phyloP scores from a whole-genome alignment of 1,140 invertebrate species.

The Tenebrio molitor region DNA sequence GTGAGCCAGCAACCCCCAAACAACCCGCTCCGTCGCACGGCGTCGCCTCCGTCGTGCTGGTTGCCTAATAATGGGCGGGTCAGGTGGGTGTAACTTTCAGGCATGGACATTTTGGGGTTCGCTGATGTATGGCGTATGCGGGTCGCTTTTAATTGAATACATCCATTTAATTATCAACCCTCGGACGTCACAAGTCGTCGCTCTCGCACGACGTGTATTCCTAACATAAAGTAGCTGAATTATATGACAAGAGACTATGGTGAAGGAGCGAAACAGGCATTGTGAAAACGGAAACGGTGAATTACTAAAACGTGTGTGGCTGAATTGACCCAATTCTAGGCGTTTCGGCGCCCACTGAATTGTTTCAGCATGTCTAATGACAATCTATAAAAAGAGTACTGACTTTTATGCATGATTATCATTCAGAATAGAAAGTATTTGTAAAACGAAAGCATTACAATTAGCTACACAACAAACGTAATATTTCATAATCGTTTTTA shows the following conservation, averaged over 20 bases:
- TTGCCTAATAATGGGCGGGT: slow-evolving; percentile 18
- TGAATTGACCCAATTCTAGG: slow-evolving; percentile 43
- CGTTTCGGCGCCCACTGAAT: slow-evolving; percentile 42
- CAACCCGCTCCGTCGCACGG: neutral
- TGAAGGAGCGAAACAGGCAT: slow-evolving; percentile 21
- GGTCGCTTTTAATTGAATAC: slow-evolving; percentile 39
- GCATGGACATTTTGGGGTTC: neutral
- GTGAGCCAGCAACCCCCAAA: slow-evolving; percentile 17
- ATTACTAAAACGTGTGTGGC: slow-evolving; percentile 45
- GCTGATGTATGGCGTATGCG: slow-evolving; percentile 9
- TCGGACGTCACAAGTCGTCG: slow-evolving; percentile 39
- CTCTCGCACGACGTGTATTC: neutral
- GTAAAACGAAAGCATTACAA: slow-evolving; percentile 24
- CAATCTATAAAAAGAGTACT: slow-evolving; percentile 39
- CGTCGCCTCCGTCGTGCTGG: neutral
- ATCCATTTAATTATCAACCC: slow-evolving; percentile 44
- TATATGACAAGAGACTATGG: slow-evolving; percentile 4
- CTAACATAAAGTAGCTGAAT: slow-evolving; percentile 29
- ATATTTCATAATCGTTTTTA: neutral
- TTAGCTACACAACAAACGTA: neutral
- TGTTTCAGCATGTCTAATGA: slow-evolving; percentile 41
- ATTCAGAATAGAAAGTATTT: slow-evolving; percentile 17
- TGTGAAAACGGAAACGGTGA: slow-evolving; percentile 41
- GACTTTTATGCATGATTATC: slow-evolving; percentile 25
- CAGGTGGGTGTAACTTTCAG: too few species aligned